Evolutionary conservation across 1,140 invertebrate genomes (phyloP).

Genomic region (Euura saliciscinereae): DNA sequence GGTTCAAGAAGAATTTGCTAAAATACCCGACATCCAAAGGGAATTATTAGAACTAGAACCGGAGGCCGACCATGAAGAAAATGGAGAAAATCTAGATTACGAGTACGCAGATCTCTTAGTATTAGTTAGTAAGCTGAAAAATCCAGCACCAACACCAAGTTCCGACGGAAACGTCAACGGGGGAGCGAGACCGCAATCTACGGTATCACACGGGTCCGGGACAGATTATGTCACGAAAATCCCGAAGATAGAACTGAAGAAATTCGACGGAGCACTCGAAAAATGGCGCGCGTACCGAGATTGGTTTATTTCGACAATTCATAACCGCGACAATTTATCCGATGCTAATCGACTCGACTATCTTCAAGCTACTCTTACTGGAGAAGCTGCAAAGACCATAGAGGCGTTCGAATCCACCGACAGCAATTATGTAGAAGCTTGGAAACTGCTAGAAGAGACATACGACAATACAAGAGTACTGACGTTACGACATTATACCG

Average conservation of each 20-base stretch:
- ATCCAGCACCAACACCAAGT: constrained; percentile 12
- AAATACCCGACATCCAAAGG: constrained; percentile 6
- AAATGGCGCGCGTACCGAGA: constrained; percentile 18
- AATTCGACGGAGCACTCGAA: constrained; percentile 20
- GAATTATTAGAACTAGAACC: constrained; percentile 10
- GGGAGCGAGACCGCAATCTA: neutral
- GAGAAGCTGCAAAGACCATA: constrained; percentile 26
- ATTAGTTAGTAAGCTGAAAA: constrained; percentile 15
- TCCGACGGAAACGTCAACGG: neutral
- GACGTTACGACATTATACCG: constrained; percentile 28
- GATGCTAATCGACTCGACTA: constrained; percentile 18
- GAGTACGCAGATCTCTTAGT: constrained; percentile 18
- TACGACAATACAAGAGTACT: constrained; percentile 30
- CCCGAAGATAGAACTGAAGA: constrained; percentile 16
- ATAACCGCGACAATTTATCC: constrained; percentile 12
- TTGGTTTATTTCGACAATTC: constrained; percentile 19
- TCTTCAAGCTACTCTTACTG: constrained; percentile 18
- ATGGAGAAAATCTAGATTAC: constrained; percentile 7
- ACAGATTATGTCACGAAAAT: constrained; percentile 13
- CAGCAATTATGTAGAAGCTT: constrained; percentile 31
- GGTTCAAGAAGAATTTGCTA: constrained; percentile 8
- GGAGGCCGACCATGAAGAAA: constrained; percentile 9
- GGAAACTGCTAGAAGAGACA: constrained; percentile 27
- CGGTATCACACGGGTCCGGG: neutral
- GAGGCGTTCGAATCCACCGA: constrained; percentile 25